phyloP scores from a whole-genome alignment of 2,797 vertebrate genomes.

The Rhyacichthys aspro region DNA sequence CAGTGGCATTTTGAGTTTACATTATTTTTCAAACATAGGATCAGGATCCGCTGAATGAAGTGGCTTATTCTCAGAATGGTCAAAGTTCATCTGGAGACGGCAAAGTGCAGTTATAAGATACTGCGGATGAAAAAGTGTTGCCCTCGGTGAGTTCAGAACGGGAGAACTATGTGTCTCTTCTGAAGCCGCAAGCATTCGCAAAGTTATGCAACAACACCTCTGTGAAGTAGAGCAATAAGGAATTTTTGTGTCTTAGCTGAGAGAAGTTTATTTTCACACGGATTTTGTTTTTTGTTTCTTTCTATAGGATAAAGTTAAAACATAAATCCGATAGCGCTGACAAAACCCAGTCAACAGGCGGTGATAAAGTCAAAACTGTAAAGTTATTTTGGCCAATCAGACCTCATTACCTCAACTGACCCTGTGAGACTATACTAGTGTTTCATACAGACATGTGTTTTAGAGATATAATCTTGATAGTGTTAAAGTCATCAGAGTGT shows the following conservation, averaged over 20 bases:
- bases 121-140: neutral
- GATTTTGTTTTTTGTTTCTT: neutral
- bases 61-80: neutral
- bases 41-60: neutral
- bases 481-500: neutral
- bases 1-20: neutral
- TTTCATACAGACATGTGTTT: neutral
- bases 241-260: neutral
- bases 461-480: neutral
- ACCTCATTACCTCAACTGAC: neutral
- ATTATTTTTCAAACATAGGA: neutral
- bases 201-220: constrained; percentile 3
- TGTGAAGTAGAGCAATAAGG: neutral
- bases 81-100: too few relatives aligned
- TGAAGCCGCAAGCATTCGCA: neutral
- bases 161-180: neutral
- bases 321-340: too few relatives aligned
- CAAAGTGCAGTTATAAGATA: neutral
- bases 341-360: too few relatives aligned
- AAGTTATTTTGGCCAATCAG: neutral
- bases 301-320: neutral
- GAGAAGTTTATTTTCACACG: neutral
- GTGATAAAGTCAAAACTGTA: neutral
- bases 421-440: too few relatives aligned
- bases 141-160: too few relatives aligned